A percentile compares a stretch with the other conserved stretches of the same genome.
Evolutionary conservation across 23 tunicate genomes (phyloP).

Genomic region (Ciona savignyi): DNA sequence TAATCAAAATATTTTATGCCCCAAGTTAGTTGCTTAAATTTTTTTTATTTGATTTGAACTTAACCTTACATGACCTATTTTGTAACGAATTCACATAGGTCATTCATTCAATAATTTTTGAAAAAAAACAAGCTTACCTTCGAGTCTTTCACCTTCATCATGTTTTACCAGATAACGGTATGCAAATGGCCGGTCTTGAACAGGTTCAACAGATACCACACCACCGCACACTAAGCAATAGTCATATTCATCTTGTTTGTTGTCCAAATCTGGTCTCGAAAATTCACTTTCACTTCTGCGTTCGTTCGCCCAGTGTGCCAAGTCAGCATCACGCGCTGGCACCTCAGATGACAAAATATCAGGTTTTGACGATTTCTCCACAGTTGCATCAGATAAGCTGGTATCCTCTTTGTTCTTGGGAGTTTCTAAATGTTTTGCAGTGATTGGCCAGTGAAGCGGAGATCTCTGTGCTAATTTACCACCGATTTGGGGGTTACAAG

Average conservation of each 20-base stretch:
- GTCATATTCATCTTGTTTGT: conserved; percentile 3
- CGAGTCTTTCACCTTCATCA: conserved; percentile 7
- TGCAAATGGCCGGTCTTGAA: neutral
- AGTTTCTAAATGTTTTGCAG: conserved; percentile 4
- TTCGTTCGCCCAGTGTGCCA: conserved; percentile 32
- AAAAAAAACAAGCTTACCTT: too few relatives aligned
- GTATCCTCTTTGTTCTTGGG: neutral
- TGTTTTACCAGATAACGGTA: conserved; percentile 20
- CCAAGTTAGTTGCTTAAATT: too few relatives aligned
- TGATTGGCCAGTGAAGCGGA: conserved; percentile 2
- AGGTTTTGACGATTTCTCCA: neutral
- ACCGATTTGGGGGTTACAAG: neutral
- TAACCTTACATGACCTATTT: too few relatives aligned
- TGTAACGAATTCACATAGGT: too few relatives aligned
- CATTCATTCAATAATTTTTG: too few relatives aligned
- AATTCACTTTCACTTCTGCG: conserved; percentile 23
- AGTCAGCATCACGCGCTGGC: conserved; percentile 9
- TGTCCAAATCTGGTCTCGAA: conserved; percentile 24
- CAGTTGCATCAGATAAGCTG: neutral
- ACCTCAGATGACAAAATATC: neutral
- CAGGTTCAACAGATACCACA: neutral
- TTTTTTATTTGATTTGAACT: too few relatives aligned
- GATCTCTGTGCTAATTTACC: neutral
- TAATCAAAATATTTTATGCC: too few relatives aligned
- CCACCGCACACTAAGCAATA: conserved; percentile 28